phyloP scores from a whole-genome alignment of 2,113 vertebrate genomes.

The Arvicanthis niloticus region DNA sequence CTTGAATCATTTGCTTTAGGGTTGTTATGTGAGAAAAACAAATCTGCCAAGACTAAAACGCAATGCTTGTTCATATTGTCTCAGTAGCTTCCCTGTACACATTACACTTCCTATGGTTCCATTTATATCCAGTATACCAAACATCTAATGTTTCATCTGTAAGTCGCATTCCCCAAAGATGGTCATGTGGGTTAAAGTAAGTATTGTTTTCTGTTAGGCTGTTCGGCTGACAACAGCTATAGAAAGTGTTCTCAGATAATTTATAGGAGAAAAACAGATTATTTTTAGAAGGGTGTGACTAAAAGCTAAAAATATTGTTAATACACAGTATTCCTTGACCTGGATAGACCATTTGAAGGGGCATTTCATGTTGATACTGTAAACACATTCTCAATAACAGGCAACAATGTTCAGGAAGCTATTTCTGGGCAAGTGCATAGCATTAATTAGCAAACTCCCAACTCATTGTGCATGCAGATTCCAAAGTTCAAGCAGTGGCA shows the following conservation, averaged over 20 bases:
- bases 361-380: constrained; percentile 49
- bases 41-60: not conserved
- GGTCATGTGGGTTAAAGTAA: not conserved
- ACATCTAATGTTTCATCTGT: not conserved
- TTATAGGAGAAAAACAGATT: not conserved
- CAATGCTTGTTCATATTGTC: not conserved
- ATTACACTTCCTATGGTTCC: not conserved
- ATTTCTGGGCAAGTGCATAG: constrained; percentile 59
- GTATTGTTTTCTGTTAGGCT: not conserved
- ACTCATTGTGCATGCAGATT: constrained; percentile 68
- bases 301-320: constrained; percentile 69
- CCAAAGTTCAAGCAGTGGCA: constrained; percentile 78
- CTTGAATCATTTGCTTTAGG: not conserved
- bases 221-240: not conserved
- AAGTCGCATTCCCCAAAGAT: not conserved
- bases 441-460: constrained; percentile 77
- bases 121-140: not conserved
- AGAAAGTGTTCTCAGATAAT: constrained; percentile 24
- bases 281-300: not conserved
- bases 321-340: constrained; percentile 52
- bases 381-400: constrained; percentile 68
- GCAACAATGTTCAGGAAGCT: constrained; percentile 71
- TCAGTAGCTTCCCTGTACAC: not conserved
- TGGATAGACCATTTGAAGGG: constrained; percentile 52
- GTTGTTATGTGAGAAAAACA: not conserved